These are phyloP conservation scores for Sarcophaga variegata DNA, from an alignment of 2,888 invertebrate genomes.

Conservation along the genomic window DNA sequence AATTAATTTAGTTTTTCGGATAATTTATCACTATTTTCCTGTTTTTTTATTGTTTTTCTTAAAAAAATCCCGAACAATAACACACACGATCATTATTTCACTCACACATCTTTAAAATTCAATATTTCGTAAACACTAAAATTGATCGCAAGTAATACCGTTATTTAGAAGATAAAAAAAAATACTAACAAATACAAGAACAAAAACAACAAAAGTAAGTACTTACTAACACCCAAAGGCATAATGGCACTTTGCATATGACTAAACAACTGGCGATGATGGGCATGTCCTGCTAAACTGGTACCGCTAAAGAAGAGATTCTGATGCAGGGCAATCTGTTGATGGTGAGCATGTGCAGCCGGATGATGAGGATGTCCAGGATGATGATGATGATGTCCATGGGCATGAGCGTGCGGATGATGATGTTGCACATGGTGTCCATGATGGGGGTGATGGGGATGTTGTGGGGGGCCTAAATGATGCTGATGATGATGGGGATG, in stretches of 20 bases:
- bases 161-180: not conserved
- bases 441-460: constrained; percentile 66
- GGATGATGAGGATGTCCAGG: constrained; percentile 51
- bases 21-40: no score
- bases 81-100: no score
- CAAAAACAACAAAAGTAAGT: constrained; percentile 65
- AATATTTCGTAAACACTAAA: no score
- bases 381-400: constrained; percentile 64
- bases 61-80: no score
- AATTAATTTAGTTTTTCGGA: no score
- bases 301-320: constrained; percentile 77
- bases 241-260: constrained; percentile 81
- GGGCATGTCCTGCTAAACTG: constrained; percentile 74
- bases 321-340: constrained; percentile 74
- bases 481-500: constrained; percentile 72
- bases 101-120: no score
- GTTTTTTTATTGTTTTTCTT: no score
- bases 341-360: constrained; percentile 72
- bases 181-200: constrained; percentile 77
- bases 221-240: constrained; percentile 82
- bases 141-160: not conserved
- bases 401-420: constrained; percentile 41
- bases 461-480: constrained; percentile 70
- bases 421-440: constrained; percentile 56
- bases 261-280: constrained; percentile 81